phyloP scores from a whole-genome alignment of 2,113 vertebrate species.

The Rhea americana region DNA sequence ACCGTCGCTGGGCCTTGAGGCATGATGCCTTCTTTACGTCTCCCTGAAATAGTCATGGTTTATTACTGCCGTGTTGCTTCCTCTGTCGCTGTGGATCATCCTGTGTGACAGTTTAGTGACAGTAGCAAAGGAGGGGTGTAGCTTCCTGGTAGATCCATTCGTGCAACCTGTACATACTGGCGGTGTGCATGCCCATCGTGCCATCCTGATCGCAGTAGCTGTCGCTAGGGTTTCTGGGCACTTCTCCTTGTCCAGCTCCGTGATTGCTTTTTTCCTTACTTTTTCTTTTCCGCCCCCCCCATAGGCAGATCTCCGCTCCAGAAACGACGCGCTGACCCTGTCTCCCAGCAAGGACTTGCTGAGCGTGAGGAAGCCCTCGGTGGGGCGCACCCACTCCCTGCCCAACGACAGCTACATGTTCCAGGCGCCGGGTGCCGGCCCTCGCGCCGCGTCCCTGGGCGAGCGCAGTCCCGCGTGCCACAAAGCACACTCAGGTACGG shows the following conservation, averaged over 20 bases:
- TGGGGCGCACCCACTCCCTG: slow-evolving; percentile 93
- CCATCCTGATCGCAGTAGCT: slow-evolving; percentile 60
- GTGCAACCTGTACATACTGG: slow-evolving; percentile 29
- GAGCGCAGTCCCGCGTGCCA: slow-evolving; percentile 65
- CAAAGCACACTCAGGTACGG: slow-evolving; percentile 80
- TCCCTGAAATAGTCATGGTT: slow-evolving; percentile 74
- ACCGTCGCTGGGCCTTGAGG: slow-evolving; percentile 66
- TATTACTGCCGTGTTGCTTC: slow-evolving; percentile 39
- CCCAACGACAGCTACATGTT: slow-evolving; percentile 99
- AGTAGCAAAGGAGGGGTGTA: background rate
- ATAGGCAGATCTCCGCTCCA: slow-evolving; percentile 75
- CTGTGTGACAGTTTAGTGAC: slow-evolving; percentile 26
- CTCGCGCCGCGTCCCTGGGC: slow-evolving; percentile 29
- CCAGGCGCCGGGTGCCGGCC: slow-evolving; percentile 57
- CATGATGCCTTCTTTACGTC: slow-evolving; percentile 69
- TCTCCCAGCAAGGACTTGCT: slow-evolving; percentile 80
- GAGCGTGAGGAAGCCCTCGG: slow-evolving; percentile 85
- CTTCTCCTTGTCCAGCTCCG: background rate
- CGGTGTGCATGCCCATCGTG: slow-evolving; percentile 64
- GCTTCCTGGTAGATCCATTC: slow-evolving; percentile 59
- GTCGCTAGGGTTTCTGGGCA: slow-evolving; percentile 21
- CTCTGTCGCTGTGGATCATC: slow-evolving; percentile 57
- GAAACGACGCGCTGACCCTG: background rate
- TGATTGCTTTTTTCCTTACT: background rate
- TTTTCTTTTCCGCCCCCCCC: background rate